A percentile compares a stretch with the other conserved stretches of the same genome.
These are phyloP conservation scores for Eptatretus burgeri DNA, from an alignment of 2,113 vertebrate species.

Conservation along the genomic window DNA sequence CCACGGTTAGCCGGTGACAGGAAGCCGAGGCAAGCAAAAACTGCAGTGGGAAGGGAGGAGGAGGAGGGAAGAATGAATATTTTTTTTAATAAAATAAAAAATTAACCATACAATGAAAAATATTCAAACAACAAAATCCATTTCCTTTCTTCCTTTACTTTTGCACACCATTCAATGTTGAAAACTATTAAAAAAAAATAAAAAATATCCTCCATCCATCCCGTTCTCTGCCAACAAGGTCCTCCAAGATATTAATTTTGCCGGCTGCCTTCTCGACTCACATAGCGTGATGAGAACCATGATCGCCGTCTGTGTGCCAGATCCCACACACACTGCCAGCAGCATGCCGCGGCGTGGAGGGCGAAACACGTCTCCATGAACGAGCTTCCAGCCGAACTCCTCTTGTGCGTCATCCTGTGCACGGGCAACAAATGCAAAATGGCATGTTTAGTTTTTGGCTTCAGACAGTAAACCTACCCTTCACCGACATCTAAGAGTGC, in stretches of 20 bases:
- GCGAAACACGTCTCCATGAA: slow-evolving; percentile 9
- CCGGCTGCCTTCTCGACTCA: not conserved
- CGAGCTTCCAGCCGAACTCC: slow-evolving; percentile 10
- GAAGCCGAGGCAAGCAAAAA: slow-evolving; percentile 9
- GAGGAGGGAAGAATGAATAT: not conserved
- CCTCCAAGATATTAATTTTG: too few relatives aligned
- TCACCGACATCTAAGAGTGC: too few relatives aligned
- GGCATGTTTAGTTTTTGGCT: not conserved
- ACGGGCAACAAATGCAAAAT: not conserved
- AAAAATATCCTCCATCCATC: too few relatives aligned
- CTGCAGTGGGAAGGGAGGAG: not conserved
- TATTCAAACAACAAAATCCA: not conserved
- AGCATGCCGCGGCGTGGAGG: slow-evolving; percentile 9
- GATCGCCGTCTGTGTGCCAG: slow-evolving; percentile 9
- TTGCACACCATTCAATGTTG: too few relatives aligned
- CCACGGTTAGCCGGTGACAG: slow-evolving; percentile 9
- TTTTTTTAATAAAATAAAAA: not conserved
- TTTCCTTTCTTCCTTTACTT: too few relatives aligned
- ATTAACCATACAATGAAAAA: not conserved
- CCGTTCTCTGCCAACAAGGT: too few relatives aligned
- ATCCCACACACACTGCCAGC: slow-evolving; percentile 8
- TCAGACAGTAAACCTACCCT: not conserved
- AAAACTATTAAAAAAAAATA: too few relatives aligned
- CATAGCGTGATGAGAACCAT: slow-evolving; percentile 10
- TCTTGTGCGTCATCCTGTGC: slow-evolving; percentile 9